phyloP scores from a whole-genome alignment of 2,113 vertebrate genomes.

The Accipiter virgatus region DNA sequence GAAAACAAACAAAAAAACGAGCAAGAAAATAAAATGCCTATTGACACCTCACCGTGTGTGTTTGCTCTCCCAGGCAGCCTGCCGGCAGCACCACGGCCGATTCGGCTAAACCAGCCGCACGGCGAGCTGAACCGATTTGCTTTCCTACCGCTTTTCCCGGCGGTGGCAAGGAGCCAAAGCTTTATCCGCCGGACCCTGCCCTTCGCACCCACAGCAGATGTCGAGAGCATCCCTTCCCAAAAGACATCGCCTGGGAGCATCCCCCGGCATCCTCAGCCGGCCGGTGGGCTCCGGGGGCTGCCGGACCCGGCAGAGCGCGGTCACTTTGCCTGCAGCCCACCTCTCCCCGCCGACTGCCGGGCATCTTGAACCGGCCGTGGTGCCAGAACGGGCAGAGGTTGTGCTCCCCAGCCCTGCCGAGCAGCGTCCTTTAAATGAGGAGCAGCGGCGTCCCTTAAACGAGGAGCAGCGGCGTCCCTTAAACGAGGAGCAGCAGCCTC shows the following conservation, averaged over 20 bases:
- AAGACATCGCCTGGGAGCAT: accelerated
- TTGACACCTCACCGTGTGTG: not conserved
- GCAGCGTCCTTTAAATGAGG: not conserved
- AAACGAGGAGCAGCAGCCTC: not conserved
- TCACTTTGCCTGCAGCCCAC: not conserved
- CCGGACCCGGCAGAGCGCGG: accelerated
- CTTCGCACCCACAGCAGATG: accelerated
- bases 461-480: not conserved
- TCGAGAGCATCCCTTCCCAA: not conserved
- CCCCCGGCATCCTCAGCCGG: accelerated
- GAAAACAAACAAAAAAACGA: not conserved
- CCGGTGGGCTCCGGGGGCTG: accelerated
- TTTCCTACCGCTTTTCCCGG: not conserved
- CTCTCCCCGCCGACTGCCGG: accelerated
- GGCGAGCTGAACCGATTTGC: accelerated
- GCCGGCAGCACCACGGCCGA: not conserved
- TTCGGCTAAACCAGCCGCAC: not conserved
- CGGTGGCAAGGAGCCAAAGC: not conserved
- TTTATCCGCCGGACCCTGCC: not conserved
- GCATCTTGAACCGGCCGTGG: not conserved
- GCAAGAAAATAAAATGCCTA: not conserved
- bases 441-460: not conserved
- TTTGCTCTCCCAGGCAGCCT: not conserved
- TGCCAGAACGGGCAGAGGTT: not conserved
- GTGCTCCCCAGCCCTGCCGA: not conserved